These are phyloP conservation scores for Ichneumoninae sp. DNA, from an alignment of 2,888 invertebrate species.

Conservation along the genomic window DNA sequence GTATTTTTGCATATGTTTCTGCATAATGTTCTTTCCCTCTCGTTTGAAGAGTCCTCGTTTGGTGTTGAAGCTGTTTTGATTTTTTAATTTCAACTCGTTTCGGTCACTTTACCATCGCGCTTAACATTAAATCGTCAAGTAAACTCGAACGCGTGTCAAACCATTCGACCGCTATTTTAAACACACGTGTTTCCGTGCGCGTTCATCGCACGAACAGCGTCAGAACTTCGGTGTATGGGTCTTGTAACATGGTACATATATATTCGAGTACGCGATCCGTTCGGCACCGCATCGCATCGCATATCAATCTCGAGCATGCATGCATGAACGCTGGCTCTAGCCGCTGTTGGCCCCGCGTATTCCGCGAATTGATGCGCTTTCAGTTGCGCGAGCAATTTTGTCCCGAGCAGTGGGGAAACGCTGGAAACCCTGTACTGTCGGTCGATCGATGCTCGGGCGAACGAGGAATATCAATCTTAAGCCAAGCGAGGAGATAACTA, in stretches of 20 bases:
- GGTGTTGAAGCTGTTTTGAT: background rate
- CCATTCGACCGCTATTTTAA: slow-evolving; percentile 9
- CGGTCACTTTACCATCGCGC: background rate
- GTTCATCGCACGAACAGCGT: slow-evolving; percentile 36
- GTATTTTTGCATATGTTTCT: too few species aligned
- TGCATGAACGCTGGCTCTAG: slow-evolving; percentile 49
- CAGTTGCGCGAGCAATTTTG: slow-evolving; percentile 68
- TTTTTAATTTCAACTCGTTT: background rate
- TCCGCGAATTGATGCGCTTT: slow-evolving; percentile 68
- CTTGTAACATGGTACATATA: slow-evolving; percentile 20
- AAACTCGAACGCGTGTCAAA: background rate
- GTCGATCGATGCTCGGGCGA: slow-evolving; percentile 47
- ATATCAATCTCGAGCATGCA: slow-evolving; percentile 66
- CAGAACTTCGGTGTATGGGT: background rate
- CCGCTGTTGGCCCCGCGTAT: slow-evolving; percentile 52
- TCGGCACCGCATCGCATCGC: slow-evolving; percentile 57
- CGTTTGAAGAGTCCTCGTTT: too few species aligned
- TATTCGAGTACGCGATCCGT: slow-evolving; percentile 55
- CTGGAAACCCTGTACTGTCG: slow-evolving; percentile 30
- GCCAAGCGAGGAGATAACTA: slow-evolving; percentile 69
- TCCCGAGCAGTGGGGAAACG: slow-evolving; percentile 48
- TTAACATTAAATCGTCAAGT: background rate
- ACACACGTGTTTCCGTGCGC: slow-evolving; percentile 26
- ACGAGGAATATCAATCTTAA: slow-evolving; percentile 68
- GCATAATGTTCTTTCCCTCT: too few species aligned